Evolutionary conservation across 2,797 vertebrate species (phyloP).

Genomic region (Xiphophorus birchmanni): DNA sequence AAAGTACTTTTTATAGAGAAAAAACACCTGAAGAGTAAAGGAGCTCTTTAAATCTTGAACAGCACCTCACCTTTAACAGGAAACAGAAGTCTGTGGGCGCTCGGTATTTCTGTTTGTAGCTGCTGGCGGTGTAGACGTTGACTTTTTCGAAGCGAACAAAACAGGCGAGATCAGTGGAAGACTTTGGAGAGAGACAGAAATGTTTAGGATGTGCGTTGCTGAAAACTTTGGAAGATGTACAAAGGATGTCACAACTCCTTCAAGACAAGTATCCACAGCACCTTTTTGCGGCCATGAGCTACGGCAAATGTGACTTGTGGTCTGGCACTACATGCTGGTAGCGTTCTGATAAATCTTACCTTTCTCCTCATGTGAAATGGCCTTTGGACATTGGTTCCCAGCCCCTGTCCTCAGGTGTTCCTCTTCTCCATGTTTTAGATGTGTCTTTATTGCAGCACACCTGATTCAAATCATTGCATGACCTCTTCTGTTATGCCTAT

Average conservation of each 20-base stretch:
- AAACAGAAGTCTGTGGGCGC: conserved; percentile 92
- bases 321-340: not conserved
- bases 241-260: not conserved
- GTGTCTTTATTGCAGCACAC: too few relatives aligned
- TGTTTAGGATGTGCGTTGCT: not conserved
- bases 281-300: not conserved
- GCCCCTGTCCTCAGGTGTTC: too few relatives aligned
- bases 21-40: not conserved
- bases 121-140: conserved; percentile 85
- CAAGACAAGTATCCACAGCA: not conserved
- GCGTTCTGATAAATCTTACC: not conserved
- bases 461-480: too few relatives aligned
- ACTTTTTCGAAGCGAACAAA: conserved; percentile 90
- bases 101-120: conserved; percentile 86
- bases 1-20: not conserved
- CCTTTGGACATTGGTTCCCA: not conserved
- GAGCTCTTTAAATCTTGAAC: not conserved
- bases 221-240: not conserved
- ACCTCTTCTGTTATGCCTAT: too few relatives aligned
- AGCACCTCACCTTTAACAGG: conserved; percentile 86
- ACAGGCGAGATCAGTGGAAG: conserved; percentile 86
- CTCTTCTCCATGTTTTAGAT: too few relatives aligned
- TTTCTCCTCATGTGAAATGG: not conserved
- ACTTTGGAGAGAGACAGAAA: conserved; percentile 69
- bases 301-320: not conserved